Evolutionary conservation across 1,140 invertebrate genomes (phyloP).

Genomic region (Lasioglossum baleicum): DNA sequence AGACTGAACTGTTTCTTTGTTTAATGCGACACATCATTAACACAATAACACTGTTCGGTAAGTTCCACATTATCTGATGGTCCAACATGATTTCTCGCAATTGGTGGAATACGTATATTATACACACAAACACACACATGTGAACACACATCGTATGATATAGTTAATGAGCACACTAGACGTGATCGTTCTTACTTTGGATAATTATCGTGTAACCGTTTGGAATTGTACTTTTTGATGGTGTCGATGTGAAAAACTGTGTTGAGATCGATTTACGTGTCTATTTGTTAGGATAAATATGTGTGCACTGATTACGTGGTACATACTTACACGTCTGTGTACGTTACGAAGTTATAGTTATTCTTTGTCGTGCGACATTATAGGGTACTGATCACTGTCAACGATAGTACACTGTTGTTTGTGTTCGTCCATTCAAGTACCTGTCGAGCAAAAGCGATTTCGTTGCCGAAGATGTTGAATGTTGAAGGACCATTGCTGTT

Average conservation of each 20-base stretch:
- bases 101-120: neutral
- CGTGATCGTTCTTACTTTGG: too few species aligned
- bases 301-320: constrained; percentile 29
- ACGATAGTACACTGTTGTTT: too few species aligned
- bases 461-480: too few species aligned
- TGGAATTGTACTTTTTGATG: too few species aligned
- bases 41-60: constrained; percentile 51
- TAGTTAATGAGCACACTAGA: too few species aligned
- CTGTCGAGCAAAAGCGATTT: too few species aligned
- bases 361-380: neutral
- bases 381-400: too few species aligned
- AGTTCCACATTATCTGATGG: constrained; percentile 18
- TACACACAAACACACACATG: neutral
- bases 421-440: too few species aligned
- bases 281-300: constrained; percentile 20
- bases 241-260: neutral
- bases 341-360: neutral
- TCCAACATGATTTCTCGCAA: neutral
- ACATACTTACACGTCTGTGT: too few species aligned
- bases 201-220: too few species aligned
- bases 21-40: constrained; percentile 51
- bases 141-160: too few species aligned
- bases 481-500: too few species aligned
- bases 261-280: constrained; percentile 10
- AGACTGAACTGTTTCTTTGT: constrained; percentile 42